These are phyloP conservation scores for Oedothorax gibbosus DNA, from an alignment of 1,140 invertebrate genomes.

Conservation along the genomic window DNA sequence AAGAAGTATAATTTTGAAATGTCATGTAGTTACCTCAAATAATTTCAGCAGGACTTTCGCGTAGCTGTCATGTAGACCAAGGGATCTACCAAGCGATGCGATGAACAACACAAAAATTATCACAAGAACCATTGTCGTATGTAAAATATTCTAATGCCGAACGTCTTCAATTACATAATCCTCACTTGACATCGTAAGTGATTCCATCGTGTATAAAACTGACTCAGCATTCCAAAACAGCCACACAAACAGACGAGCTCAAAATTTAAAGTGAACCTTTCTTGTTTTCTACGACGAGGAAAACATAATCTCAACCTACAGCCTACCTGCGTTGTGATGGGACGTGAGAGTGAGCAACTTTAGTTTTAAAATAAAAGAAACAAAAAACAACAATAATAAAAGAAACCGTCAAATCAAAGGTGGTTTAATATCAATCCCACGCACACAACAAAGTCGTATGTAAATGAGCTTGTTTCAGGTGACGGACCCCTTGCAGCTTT, in stretches of 20 bases:
- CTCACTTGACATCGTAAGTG: slow-evolving; percentile 8
- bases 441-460: too few relatives aligned
- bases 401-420: too few relatives aligned
- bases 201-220: slow-evolving; percentile 14
- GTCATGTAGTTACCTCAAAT: slow-evolving; percentile 35
- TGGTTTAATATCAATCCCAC: too few relatives aligned
- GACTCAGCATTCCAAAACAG: slow-evolving; percentile 3
- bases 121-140: slow-evolving; percentile 41
- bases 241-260: neutral
- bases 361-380: too few relatives aligned
- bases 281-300: neutral
- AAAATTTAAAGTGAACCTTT: slow-evolving; percentile 19
- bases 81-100: slow-evolving; percentile 42
- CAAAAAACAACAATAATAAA: too few relatives aligned
- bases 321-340: too few relatives aligned
- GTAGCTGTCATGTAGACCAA: slow-evolving; percentile 48
- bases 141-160: neutral
- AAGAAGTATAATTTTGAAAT: neutral
- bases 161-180: neutral
- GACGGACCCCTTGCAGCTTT: too few relatives aligned
- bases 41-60: slow-evolving; percentile 46
- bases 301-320: slow-evolving; percentile 14
- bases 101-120: slow-evolving; percentile 50
- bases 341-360: too few relatives aligned
- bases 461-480: too few relatives aligned